Evolutionary conservation across 92 coral and sea anemone genomes (phyloP).

Genomic region (Ricordea florida): DNA sequence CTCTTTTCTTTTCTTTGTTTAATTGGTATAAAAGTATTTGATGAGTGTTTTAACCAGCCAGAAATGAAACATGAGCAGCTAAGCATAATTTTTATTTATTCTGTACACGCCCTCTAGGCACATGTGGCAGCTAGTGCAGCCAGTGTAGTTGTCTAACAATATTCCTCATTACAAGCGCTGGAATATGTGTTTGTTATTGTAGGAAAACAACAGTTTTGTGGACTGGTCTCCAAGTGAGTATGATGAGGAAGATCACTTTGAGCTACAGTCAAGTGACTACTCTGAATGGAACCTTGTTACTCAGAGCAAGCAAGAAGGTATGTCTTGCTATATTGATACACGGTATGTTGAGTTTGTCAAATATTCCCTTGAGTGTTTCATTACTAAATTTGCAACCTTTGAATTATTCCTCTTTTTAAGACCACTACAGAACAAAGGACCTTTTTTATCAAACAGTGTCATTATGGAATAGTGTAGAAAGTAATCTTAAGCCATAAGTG

Average conservation of each 20-base stretch:
- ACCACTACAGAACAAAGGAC: too few species aligned
- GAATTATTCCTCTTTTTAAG: too few species aligned
- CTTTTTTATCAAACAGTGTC: too few species aligned
- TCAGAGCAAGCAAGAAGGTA: slow-evolving; percentile 71
- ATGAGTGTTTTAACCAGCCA: background rate
- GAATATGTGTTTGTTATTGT: background rate
- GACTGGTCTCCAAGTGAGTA: slow-evolving; percentile 89
- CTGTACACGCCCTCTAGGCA: too few species aligned
- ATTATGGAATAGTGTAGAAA: too few species aligned
- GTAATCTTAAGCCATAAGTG: too few species aligned
- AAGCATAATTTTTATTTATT: background rate
- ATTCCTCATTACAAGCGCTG: background rate
- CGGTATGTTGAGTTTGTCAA: too few species aligned
- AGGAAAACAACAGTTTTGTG: slow-evolving; percentile 85
- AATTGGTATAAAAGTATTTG: background rate
- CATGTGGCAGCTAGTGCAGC: too few species aligned
- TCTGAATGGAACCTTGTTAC: slow-evolving; percentile 96
- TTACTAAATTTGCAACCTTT: background rate
- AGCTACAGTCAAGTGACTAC: slow-evolving; percentile 81
- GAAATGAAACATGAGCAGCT: background rate
- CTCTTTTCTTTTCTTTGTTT: background rate
- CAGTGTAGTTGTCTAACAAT: too few species aligned
- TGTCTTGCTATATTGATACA: background rate
- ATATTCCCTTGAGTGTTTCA: background rate
- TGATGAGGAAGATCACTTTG: slow-evolving; percentile 88